These are phyloP conservation scores for Scaptomyza pallida DNA, from an alignment of 1,140 invertebrate genomes.

Conservation along the genomic window DNA sequence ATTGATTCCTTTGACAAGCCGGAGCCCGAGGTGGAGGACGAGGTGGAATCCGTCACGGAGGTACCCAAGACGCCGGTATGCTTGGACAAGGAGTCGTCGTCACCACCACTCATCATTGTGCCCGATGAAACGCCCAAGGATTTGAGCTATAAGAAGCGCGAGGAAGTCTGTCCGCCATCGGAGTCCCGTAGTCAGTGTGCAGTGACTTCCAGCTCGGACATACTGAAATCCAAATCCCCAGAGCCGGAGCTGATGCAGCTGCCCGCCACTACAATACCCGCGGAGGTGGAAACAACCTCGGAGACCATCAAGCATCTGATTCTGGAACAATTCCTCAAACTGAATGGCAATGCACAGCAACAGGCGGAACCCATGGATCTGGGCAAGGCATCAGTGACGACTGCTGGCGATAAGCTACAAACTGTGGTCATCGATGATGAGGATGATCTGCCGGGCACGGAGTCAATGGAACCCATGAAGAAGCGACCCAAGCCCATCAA, in stretches of 20 bases:
- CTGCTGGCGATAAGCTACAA: conserved; percentile 83
- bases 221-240: conserved; percentile 66
- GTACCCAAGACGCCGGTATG: conserved; percentile 20
- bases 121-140: conserved; percentile 86
- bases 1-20: conserved; percentile 75
- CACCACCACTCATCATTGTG: not conserved
- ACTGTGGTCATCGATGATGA: conserved; percentile 78
- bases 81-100: conserved; percentile 28
- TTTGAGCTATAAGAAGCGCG: conserved; percentile 85
- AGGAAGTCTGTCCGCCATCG: conserved; percentile 79
- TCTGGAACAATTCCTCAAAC: conserved; percentile 78
- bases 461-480: conserved; percentile 85
- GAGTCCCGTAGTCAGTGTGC: conserved; percentile 81
- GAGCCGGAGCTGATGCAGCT: conserved; percentile 56
- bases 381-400: conserved; percentile 72
- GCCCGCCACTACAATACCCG: conserved; percentile 69
- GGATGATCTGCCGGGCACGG: conserved; percentile 84
- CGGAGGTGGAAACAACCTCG: conserved; percentile 73
- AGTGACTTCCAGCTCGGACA: conserved; percentile 75
- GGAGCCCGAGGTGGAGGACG: conserved; percentile 39
- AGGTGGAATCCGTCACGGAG: not conserved
- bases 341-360: conserved; percentile 59
- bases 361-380: conserved; percentile 88
- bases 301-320: conserved; percentile 81
- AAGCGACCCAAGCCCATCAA: conserved; percentile 84